Percentiles rank a stretch among this genome's conserved stretches.
These are phyloP conservation scores for Clupea harengus DNA, from an alignment of 2,113 vertebrate species.

Conservation along the genomic window DNA sequence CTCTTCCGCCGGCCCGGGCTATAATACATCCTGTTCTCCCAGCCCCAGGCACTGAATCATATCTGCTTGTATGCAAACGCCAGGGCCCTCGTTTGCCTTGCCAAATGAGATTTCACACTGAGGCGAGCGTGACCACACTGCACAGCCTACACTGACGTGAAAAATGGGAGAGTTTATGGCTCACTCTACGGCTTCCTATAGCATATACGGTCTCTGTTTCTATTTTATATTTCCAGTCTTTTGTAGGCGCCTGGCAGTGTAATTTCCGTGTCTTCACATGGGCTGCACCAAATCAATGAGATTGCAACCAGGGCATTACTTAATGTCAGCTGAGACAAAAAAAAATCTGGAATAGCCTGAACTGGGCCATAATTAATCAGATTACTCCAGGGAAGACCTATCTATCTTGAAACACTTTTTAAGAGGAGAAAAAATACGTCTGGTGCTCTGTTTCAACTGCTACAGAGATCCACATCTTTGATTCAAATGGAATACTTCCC, in stretches of 20 bases:
- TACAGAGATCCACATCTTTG: neutral
- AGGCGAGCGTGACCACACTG: neutral
- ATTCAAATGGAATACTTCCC: neutral
- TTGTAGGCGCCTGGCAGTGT: neutral
- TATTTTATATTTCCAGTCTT: neutral
- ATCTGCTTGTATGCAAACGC: constrained; percentile 27
- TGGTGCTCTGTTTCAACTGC: neutral
- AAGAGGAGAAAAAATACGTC: neutral
- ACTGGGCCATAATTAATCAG: neutral
- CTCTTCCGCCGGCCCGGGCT: neutral
- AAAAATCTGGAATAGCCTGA: neutral
- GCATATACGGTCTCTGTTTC: neutral
- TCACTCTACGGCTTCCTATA: neutral
- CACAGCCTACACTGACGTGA: neutral
- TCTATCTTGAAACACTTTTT: neutral
- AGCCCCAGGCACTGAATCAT: neutral
- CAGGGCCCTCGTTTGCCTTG: neutral
- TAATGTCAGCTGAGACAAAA: neutral
- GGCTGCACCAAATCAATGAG: neutral
- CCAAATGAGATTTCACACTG: constrained; percentile 33
- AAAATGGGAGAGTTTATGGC: neutral
- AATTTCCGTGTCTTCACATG: neutral
- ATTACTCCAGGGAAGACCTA: neutral
- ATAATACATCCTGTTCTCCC: neutral
- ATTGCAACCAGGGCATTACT: neutral